Conservation (phyloP, 2,888 invertebrate genomes). For the Clepsis dumicolana region DNA sequence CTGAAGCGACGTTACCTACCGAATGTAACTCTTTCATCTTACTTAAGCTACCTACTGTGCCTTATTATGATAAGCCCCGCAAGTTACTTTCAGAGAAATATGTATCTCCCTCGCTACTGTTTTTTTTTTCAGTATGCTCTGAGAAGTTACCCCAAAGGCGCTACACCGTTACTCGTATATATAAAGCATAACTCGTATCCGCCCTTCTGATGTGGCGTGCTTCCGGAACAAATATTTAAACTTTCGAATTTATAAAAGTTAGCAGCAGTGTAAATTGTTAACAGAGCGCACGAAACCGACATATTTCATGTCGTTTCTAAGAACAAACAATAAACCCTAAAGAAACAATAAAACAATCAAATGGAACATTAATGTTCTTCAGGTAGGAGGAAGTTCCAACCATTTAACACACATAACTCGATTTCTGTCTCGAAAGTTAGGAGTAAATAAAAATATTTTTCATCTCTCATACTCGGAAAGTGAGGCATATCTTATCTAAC, state of each 20-base stretch:
- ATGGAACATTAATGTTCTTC: slow-evolving; percentile 25
- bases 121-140: neutral
- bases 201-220: slow-evolving; percentile 4
- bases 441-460: slow-evolving; percentile 11
- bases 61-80: slow-evolving; percentile 3
- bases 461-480: too few relatives aligned
- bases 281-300: slow-evolving; percentile 19
- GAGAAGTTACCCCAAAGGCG: neutral
- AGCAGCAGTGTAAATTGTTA: slow-evolving; percentile 8
- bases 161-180: neutral
- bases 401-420: slow-evolving; percentile 28
- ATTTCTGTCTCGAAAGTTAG: slow-evolving; percentile 34
- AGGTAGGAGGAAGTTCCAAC: slow-evolving; percentile 25
- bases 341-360: slow-evolving; percentile 17
- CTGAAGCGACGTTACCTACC: too few relatives aligned
- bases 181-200: neutral
- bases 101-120: neutral
- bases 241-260: slow-evolving; percentile 6
- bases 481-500: too few relatives aligned
- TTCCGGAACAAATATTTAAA: slow-evolving; percentile 10
- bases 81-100: slow-evolving; percentile 1
- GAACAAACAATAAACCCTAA: slow-evolving; percentile 15
- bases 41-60: neutral
- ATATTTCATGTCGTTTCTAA: slow-evolving; percentile 13
- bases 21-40: neutral